Conservation (phyloP, 2,888 invertebrate species). For the Amphipoea lucens region DNA sequence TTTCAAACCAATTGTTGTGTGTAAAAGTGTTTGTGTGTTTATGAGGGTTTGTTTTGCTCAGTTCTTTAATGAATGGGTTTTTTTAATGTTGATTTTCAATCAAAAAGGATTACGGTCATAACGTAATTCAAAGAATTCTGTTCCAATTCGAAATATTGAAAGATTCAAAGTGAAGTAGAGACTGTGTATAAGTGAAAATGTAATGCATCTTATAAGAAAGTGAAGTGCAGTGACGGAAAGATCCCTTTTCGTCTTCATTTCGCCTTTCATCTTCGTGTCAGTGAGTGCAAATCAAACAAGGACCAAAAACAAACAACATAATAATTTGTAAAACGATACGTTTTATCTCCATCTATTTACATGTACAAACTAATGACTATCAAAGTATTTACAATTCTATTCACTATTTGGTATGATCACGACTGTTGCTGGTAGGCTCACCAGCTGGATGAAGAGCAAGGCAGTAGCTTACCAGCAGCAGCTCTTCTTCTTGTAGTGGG, state of each 20-base stretch:
- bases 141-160: background rate
- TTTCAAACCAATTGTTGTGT: background rate
- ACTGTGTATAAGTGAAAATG: background rate
- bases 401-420: conserved; percentile 88
- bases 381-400: conserved; percentile 85
- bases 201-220: background rate
- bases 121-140: background rate
- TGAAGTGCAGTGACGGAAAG: no score
- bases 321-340: conserved; percentile 65
- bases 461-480: conserved; percentile 82
- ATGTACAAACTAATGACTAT: conserved; percentile 87
- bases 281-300: background rate
- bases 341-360: conserved; percentile 71
- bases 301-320: conserved; percentile 27
- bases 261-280: background rate
- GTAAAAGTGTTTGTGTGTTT: background rate
- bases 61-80: background rate
- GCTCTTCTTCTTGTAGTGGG: conserved; percentile 88
- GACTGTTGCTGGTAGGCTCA: conserved; percentile 67
- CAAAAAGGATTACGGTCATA: background rate
- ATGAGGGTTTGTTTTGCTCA: background rate
- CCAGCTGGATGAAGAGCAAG: conserved; percentile 60
- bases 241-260: no score
- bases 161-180: background rate
- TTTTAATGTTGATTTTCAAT: background rate